Percentiles rank a stretch among this genome's conserved stretches.
Conservation (phyloP, 2,888 invertebrate species). For the Agrilus biguttatus region DNA sequence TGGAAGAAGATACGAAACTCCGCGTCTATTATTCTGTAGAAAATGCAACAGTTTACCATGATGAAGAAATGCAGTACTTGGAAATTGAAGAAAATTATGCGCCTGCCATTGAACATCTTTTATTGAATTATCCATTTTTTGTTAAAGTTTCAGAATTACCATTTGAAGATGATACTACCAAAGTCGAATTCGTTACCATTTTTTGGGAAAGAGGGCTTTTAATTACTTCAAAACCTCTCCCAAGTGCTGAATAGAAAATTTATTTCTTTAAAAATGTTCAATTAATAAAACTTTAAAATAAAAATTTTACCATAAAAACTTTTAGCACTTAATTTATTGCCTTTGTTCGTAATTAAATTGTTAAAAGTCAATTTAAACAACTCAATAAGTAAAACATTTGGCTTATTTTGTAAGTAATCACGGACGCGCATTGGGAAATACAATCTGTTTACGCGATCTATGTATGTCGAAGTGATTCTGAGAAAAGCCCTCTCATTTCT, state of each 20-base stretch:
- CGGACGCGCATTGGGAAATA: too few species aligned
- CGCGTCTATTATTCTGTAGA: constrained; percentile 70
- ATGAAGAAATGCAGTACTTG: constrained; percentile 59
- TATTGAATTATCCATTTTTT: constrained; percentile 65
- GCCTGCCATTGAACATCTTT: constrained; percentile 54
- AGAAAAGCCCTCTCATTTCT: too few species aligned
- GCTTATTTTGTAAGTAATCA: too few species aligned
- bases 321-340: too few species aligned
- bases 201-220: constrained; percentile 75
- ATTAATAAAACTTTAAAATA: too few species aligned
- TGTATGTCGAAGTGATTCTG: too few species aligned
- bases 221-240: constrained; percentile 50
- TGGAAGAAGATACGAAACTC: constrained; percentile 44
- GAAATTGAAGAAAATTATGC: constrained; percentile 57
- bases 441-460: too few species aligned
- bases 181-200: constrained; percentile 53
- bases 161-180: constrained; percentile 44
- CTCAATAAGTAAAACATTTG: too few species aligned
- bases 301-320: too few species aligned
- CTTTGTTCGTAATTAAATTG: too few species aligned
- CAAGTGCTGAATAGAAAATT: constrained; percentile 1
- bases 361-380: too few species aligned
- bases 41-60: constrained; percentile 77
- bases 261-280: neutral
- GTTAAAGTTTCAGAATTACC: constrained; percentile 58